A percentile compares a stretch with the other conserved stretches of the same genome.
Conservation (phyloP, 2,113 vertebrate species). For the Nerophis lumbriciformis region DNA sequence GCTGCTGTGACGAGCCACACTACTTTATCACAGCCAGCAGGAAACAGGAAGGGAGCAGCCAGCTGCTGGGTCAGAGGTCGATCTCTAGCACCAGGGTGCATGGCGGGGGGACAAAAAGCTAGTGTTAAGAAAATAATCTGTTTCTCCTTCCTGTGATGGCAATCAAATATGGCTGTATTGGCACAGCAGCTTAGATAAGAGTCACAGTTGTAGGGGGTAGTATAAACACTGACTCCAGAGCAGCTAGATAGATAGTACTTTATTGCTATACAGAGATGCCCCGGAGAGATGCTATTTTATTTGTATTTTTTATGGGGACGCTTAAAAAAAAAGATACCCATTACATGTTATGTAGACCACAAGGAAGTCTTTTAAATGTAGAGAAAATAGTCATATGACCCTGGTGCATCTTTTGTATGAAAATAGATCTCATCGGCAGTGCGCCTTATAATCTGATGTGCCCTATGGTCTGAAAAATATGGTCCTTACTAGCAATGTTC, state of each 20-base stretch:
- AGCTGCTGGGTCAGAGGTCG: slow-evolving; percentile 65
- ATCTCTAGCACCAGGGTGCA: slow-evolving; percentile 51
- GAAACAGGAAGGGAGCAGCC: slow-evolving; percentile 70
- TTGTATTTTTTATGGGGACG: no score
- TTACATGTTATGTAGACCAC: no score
- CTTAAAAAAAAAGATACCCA: no score
- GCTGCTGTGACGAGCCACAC: slow-evolving; percentile 45
- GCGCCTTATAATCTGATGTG: no score
- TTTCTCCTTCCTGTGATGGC: slow-evolving; percentile 10
- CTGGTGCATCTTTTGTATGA: no score
- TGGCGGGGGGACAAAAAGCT: slow-evolving; percentile 47
- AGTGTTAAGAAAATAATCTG: slow-evolving; percentile 39
- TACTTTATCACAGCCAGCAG: slow-evolving; percentile 61
- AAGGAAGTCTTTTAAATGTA: no score
- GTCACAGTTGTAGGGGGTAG: slow-evolving; percentile 32
- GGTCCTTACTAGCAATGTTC: no score
- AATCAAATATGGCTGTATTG: slow-evolving; percentile 10
- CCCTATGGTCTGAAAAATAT: no score
- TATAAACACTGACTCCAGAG: slow-evolving; percentile 32
- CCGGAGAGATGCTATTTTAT: no score
- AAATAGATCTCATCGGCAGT: no score
- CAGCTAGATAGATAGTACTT: not conserved
- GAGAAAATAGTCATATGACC: no score
- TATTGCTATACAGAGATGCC: not conserved
- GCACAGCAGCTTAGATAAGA: slow-evolving; percentile 22